phyloP scores from a whole-genome alignment of 2,797 vertebrate species.

The Pangasius djambal region DNA sequence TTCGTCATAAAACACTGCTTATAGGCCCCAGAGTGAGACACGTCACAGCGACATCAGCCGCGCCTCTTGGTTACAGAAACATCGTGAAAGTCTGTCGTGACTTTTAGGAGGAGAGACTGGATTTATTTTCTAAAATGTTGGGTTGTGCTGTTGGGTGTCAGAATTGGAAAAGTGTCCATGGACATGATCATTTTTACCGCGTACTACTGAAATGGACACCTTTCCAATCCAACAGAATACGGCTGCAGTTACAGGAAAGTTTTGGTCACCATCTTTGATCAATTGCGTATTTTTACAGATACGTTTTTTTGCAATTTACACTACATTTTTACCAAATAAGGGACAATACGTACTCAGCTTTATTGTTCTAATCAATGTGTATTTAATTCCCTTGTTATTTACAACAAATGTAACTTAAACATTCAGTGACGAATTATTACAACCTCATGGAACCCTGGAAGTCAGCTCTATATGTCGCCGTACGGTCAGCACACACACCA shows the following conservation, averaged over 20 bases:
- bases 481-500: not conserved
- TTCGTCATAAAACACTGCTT: too few relatives aligned
- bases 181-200: not conserved
- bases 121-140: too few relatives aligned
- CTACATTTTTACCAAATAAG: not conserved
- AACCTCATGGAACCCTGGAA: not conserved
- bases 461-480: not conserved
- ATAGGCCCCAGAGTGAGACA: too few relatives aligned
- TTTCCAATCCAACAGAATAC: not conserved
- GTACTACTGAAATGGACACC: not conserved
- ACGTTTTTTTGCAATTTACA: not conserved
- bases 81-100: not conserved
- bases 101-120: too few relatives aligned
- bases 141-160: not conserved
- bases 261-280: not conserved
- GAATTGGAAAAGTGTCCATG: not conserved
- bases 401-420: not conserved
- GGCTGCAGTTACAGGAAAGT: not conserved
- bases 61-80: too few relatives aligned
- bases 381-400: not conserved
- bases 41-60: too few relatives aligned
- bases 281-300: too few relatives aligned
- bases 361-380: not conserved
- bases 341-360: not conserved
- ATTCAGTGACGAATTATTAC: not conserved